Percentiles rank a stretch among this genome's conserved stretches.
phyloP scores from a whole-genome alignment of 2,113 vertebrate species.

The Hassar affinis region DNA sequence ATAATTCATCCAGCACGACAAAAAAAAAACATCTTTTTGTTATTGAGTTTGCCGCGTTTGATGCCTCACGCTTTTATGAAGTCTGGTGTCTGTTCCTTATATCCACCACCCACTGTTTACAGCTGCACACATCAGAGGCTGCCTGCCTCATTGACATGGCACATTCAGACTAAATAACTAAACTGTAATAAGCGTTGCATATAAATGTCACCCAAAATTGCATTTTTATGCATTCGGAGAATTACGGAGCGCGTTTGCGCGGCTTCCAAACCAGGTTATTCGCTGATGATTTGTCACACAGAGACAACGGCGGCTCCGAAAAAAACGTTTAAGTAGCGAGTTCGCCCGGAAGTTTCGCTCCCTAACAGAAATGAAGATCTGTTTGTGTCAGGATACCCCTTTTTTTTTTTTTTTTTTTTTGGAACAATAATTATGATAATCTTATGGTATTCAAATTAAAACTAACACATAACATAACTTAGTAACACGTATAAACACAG shows the following conservation, averaged over 20 bases:
- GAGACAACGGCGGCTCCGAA: not conserved
- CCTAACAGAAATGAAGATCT: not conserved
- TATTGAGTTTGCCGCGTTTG: not conserved
- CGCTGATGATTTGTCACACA: not conserved
- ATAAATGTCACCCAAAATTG: conserved; percentile 12
- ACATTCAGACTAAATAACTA: conserved; percentile 16
- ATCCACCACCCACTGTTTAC: conserved; percentile 16
- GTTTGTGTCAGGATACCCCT: not conserved
- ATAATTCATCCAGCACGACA: not conserved
- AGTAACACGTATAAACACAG: too few species aligned
- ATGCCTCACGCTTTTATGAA: not conserved
- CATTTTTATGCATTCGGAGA: not conserved
- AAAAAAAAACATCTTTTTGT: not conserved
- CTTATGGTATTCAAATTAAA: not conserved
- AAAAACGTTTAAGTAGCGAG: too few species aligned
- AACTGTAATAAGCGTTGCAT: not conserved
- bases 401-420: too few species aligned
- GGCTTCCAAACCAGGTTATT: conserved; percentile 13
- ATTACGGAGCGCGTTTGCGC: not conserved
- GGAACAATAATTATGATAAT: not conserved
- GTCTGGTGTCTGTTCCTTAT: not conserved
- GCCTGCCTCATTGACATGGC: conserved; percentile 16
- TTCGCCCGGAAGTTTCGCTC: too few species aligned
- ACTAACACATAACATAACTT: too few species aligned
- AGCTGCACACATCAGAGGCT: not conserved